Percentiles rank a stretch among this genome's conserved stretches.
Evolutionary conservation across 2,888 invertebrate genomes (phyloP).

Genomic region (Cristatella mucedo): DNA sequence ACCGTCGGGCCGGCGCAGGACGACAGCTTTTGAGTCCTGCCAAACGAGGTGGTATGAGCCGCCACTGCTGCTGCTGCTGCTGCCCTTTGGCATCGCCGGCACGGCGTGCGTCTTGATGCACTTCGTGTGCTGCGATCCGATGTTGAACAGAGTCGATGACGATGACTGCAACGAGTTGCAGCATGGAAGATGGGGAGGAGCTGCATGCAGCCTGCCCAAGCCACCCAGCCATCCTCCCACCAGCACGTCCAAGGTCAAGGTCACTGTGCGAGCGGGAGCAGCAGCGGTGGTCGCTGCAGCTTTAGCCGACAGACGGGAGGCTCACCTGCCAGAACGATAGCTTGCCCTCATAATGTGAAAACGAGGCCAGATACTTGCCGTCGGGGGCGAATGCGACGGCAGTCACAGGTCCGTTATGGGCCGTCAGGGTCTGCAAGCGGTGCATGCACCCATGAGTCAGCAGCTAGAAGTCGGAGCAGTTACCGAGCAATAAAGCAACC

Average conservation of each 20-base stretch:
- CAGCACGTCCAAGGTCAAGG: too few species aligned
- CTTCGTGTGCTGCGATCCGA: slow-evolving; percentile 88
- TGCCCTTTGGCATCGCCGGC: too few species aligned
- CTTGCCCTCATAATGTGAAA: slow-evolving; percentile 79
- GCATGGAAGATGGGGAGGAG: not conserved
- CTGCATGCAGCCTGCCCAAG: not conserved
- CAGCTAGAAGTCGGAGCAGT: too few species aligned
- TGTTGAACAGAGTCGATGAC: slow-evolving; percentile 73
- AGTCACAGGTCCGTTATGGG: slow-evolving; percentile 73
- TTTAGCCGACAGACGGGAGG: slow-evolving; percentile 15
- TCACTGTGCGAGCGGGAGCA: not conserved
- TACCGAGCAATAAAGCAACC: too few species aligned
- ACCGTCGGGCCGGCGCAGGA: slow-evolving; percentile 84
- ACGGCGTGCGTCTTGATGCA: slow-evolving; percentile 81
- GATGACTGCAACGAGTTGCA: slow-evolving; percentile 45
- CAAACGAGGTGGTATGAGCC: slow-evolving; percentile 62
- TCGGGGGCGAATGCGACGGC: slow-evolving; percentile 85
- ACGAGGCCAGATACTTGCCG: slow-evolving; percentile 88
- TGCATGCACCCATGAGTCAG: not conserved
- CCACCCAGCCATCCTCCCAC: not conserved
- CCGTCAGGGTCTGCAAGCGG: slow-evolving; percentile 56
- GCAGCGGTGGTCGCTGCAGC: slow-evolving; percentile 1
- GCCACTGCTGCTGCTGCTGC: too few species aligned
- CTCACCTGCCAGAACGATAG: slow-evolving; percentile 96
- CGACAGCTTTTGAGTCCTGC: slow-evolving; percentile 82